phyloP scores from a whole-genome alignment of 1,140 invertebrate species.

The Trichogramma pretiosum region DNA sequence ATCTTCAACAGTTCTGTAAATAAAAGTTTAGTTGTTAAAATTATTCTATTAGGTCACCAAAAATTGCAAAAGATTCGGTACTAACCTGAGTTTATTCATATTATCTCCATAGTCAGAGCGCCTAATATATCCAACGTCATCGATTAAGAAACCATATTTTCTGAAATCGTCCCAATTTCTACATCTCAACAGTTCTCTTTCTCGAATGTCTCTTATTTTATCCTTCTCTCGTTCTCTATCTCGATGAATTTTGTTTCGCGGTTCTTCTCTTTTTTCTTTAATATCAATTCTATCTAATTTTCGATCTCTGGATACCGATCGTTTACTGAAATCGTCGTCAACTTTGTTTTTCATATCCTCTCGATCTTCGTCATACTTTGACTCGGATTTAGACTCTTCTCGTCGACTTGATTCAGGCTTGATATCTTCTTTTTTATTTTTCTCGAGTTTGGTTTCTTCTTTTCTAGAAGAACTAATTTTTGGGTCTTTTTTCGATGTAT shows the following conservation, averaged over 20 bases:
- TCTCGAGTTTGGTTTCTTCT: constrained; percentile 12
- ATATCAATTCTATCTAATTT: constrained; percentile 14
- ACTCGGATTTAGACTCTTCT: constrained; percentile 7
- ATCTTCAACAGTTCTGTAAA: constrained; percentile 34
- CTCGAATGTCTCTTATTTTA: constrained; percentile 26
- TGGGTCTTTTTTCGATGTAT: constrained; percentile 7
- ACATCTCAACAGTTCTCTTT: constrained; percentile 26
- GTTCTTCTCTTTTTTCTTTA: constrained; percentile 20
- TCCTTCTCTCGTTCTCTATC: constrained; percentile 23
- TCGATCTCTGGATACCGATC: constrained; percentile 12
- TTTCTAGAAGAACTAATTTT: constrained; percentile 12
- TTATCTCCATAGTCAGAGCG: constrained; percentile 26
- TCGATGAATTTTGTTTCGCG: constrained; percentile 19
- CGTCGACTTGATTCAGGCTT: constrained; percentile 3
- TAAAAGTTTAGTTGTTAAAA: neutral
- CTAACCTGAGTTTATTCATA: constrained; percentile 25
- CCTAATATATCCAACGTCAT: constrained; percentile 28
- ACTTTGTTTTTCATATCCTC: constrained; percentile 13
- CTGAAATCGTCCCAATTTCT: constrained; percentile 33
- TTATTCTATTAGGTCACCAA: neutral
- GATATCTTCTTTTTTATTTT: constrained; percentile 8
- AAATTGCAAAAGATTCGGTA: neutral
- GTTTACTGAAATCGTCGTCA: constrained; percentile 10
- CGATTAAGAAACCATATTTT: constrained; percentile 27
- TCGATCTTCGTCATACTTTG: constrained; percentile 17